Percentiles rank a stretch among this genome's conserved stretches.
These are phyloP conservation scores for Anastrepha ludens DNA, from an alignment of 1,140 invertebrate genomes.

Conservation along the genomic window DNA sequence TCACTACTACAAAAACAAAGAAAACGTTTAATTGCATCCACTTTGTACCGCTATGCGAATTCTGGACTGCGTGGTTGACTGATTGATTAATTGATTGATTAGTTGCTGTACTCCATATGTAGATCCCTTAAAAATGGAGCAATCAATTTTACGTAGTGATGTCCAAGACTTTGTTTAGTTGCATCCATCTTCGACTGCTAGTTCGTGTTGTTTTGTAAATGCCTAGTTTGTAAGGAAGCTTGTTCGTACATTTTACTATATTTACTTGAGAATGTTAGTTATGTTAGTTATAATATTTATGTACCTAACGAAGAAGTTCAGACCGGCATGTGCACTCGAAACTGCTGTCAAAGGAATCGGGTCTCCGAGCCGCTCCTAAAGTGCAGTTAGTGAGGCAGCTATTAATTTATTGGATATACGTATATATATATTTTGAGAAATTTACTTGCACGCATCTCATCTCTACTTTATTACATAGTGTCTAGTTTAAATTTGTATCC, in stretches of 20 bases:
- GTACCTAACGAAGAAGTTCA: background rate
- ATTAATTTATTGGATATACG: background rate
- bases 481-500: background rate
- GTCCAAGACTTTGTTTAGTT: background rate
- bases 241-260: background rate
- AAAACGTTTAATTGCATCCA: background rate
- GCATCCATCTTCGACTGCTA: background rate
- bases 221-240: background rate
- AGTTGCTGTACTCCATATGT: background rate
- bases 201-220: background rate
- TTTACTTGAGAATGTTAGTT: background rate
- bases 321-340: background rate
- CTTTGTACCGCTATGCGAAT: background rate
- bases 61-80: no score
- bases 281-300: background rate
- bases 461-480: background rate
- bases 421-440: background rate
- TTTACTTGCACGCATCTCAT: conserved; percentile 10
- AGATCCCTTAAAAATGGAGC: background rate
- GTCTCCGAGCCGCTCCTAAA: no score
- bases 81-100: no score
- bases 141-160: background rate
- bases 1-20: background rate
- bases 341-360: background rate
- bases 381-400: background rate